Base-by-base conservation (phyloP, 2,113 vertebrate species). In the Rhinopomastus cyanomelas region DNA sequence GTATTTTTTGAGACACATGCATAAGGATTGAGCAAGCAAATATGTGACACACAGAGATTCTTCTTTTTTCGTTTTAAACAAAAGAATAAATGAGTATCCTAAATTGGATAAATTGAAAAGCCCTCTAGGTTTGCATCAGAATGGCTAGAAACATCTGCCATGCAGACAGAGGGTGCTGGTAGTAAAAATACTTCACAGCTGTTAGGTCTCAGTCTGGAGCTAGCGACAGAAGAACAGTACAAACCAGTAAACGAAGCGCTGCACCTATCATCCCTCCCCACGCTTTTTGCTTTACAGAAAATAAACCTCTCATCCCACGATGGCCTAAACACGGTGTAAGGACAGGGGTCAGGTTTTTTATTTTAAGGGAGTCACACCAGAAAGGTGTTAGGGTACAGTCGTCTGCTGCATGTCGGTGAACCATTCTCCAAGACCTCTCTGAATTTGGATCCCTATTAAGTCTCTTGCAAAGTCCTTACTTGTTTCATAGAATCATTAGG, bases 311-410 rank as follows among this genome's bases (percentile, higher is more conserved):
- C 51, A 27, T 85, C 42, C 46, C 8, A 29, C 36, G 37, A 32
- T 21, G 29, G 12, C 30, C 16, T n/a, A 66, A 68, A 22, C 8
- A 1, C 29, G 48, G 73, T 9, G 20, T 42, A 34, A 67, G 55
- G 48, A 13, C 1, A 5, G 2, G 3, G 4, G 6, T 15, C 3
- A 1, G 5, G n/a, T 61, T 80, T 22, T 14, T 39, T 44, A 56
- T 61, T 83, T 66, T 32, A 21, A 19, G 5, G 36, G n/a, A 34
- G 16, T 19, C 6, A 12, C 19, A 34, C 4, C 17, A 64, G 60
- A 52, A 62, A 9, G 30, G 23, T n/a, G 52, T 26, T 61, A 23
- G 36, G 1, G 1, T 39, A 34, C 48, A 44, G 57, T n/a, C 2
- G 3, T 27, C 39, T 77, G 46, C 30, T 34, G 16, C 16, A 5